These are phyloP conservation scores for Nasonia longicornis DNA, from an alignment of 1,140 invertebrate genomes.

Conservation along the genomic window DNA sequence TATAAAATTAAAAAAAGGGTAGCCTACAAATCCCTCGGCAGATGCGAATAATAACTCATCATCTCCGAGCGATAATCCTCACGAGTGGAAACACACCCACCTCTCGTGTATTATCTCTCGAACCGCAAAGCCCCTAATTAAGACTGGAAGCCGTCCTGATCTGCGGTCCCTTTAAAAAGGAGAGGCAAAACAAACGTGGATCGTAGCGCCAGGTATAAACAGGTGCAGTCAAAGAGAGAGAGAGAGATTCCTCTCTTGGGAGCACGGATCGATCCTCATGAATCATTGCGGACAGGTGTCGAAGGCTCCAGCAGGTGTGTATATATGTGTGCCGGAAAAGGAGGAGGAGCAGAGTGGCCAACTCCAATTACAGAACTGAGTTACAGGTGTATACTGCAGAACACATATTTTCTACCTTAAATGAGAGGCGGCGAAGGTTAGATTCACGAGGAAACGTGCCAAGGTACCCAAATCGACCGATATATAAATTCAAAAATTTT, in stretches of 20 bases:
- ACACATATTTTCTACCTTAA: background rate
- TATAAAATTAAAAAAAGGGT: background rate
- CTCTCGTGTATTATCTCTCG: too few species aligned
- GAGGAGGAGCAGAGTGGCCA: background rate
- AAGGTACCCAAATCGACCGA: too few species aligned
- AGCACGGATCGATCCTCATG: background rate
- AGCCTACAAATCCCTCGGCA: background rate
- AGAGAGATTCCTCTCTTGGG: background rate
- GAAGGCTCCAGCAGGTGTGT: conserved; percentile 2
- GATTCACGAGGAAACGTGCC: too few species aligned
- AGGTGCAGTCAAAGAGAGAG: background rate
- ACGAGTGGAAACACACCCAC: too few species aligned
- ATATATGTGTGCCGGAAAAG: background rate
- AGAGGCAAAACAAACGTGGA: background rate
- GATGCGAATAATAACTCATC: background rate
- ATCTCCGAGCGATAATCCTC: too few species aligned
- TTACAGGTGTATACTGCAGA: conserved; percentile 1
- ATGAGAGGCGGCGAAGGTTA: too few species aligned
- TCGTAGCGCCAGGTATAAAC: conserved; percentile 16
- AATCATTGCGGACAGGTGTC: conserved; percentile 31
- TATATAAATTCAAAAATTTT: too few species aligned
- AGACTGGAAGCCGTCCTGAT: background rate
- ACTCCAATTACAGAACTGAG: background rate
- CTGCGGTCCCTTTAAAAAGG: background rate
- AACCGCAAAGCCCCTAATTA: conserved; percentile 4